These are phyloP conservation scores for Chesias legatella DNA, from an alignment of 2,888 invertebrate genomes.

Conservation along the genomic window DNA sequence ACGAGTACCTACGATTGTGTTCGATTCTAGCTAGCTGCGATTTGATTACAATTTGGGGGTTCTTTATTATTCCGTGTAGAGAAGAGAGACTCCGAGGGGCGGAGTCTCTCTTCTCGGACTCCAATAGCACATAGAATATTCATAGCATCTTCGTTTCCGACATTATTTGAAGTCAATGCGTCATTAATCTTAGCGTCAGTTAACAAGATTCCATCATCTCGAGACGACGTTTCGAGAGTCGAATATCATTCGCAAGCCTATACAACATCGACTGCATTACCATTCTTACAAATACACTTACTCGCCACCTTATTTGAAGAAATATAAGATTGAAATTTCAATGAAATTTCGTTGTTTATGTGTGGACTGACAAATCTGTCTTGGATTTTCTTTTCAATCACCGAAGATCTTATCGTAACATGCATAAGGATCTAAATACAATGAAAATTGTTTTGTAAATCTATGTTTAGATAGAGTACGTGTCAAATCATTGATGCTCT, in stretches of 20 bases:
- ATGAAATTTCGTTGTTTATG: background rate
- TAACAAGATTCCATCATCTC: slow-evolving; percentile 37
- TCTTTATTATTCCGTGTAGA: no score
- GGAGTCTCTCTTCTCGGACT: background rate
- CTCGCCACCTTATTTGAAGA: background rate
- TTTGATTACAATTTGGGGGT: no score
- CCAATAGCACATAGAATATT: background rate
- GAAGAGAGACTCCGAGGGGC: no score
- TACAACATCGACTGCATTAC: slow-evolving; percentile 5
- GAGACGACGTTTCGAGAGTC: slow-evolving; percentile 30
- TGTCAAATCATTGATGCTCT: slow-evolving; percentile 15
- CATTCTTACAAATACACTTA: background rate
- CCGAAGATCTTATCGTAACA: background rate
- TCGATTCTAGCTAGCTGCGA: no score
- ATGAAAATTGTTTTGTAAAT: background rate
- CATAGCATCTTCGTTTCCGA: background rate
- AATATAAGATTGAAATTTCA: background rate
- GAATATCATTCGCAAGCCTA: slow-evolving; percentile 36
- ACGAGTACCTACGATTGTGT: no score
- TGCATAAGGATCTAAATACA: slow-evolving; percentile 6
- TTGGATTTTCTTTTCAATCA: background rate
- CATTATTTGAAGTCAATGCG: slow-evolving; percentile 3
- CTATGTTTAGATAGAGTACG: background rate
- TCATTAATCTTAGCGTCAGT: slow-evolving; percentile 26
- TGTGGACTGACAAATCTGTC: background rate